A percentile compares a stretch with the other conserved stretches of the same genome.
phyloP scores from a whole-genome alignment of 53 echinoderm and acorn worm genomes.

The Astropecten irregularis region DNA sequence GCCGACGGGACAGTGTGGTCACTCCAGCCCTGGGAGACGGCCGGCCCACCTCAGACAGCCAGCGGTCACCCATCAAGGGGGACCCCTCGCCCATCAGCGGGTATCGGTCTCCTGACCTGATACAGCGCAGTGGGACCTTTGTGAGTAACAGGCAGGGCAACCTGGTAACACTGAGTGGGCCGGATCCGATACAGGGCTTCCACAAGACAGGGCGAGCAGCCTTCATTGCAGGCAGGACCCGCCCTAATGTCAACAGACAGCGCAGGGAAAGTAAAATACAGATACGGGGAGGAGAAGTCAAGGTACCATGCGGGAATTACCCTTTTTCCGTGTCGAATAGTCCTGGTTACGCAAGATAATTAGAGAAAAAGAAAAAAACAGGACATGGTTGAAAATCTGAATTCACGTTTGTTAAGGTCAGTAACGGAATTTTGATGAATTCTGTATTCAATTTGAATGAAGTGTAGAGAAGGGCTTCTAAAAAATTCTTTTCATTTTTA shows the following conservation, averaged over 20 bases:
- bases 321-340: constrained; percentile 39
- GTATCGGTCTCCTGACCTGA: constrained; percentile 37
- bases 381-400: too few species aligned
- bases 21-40: constrained; percentile 28
- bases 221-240: constrained; percentile 66
- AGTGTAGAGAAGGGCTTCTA: too few species aligned
- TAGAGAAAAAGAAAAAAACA: too few species aligned
- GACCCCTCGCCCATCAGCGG: not conserved
- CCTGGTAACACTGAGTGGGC: constrained; percentile 69
- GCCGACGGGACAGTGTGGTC: constrained; percentile 72
- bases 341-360: constrained; percentile 3
- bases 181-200: constrained; percentile 60
- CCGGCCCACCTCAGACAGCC: not conserved
- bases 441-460: not conserved
- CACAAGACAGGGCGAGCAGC: constrained; percentile 66
- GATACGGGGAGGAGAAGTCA: constrained; percentile 32
- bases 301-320: constrained; percentile 17
- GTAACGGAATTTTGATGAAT: not conserved
- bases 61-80: too few species aligned
- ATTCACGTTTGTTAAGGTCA: too few species aligned
- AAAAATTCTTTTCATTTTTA: too few species aligned
- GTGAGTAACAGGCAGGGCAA: constrained; percentile 80
- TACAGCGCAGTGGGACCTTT: constrained; percentile 80
- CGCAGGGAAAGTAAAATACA: constrained; percentile 60
- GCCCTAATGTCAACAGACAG: constrained; percentile 79